These are phyloP conservation scores for Trichonephila clavata DNA, from an alignment of 1,140 invertebrate genomes.

Conservation along the genomic window DNA sequence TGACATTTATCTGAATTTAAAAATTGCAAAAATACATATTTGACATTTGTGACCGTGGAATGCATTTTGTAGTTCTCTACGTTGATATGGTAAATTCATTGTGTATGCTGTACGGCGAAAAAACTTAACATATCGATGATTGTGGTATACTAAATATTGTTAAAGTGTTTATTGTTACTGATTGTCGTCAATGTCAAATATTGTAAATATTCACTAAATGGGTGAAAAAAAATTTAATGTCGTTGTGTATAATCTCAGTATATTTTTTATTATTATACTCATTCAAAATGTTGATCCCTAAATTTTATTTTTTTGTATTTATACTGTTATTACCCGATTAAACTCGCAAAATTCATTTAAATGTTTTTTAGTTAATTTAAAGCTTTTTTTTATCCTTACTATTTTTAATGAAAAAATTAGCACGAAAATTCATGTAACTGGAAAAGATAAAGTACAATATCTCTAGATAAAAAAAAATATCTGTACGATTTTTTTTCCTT, in stretches of 20 bases:
- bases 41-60: too few species aligned
- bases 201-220: constrained; percentile 15
- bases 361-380: background rate
- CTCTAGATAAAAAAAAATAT: too few species aligned
- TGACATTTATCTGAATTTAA: too few species aligned
- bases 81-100: background rate
- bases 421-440: too few species aligned
- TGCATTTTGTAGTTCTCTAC: too few species aligned
- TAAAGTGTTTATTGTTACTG: constrained; percentile 50
- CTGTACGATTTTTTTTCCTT: too few species aligned
- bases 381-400: background rate
- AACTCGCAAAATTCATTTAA: background rate
- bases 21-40: too few species aligned
- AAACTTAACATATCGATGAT: constrained; percentile 45
- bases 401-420: background rate
- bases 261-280: background rate
- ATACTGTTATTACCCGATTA: background rate
- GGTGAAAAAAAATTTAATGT: background rate
- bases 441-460: too few species aligned
- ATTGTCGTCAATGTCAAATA: constrained; percentile 20
- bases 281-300: background rate
- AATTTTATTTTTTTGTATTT: constrained; percentile 46
- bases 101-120: background rate
- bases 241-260: background rate
- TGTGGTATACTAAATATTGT: constrained; percentile 26